Evolutionary conservation across 2,888 invertebrate species (phyloP), one percentile per base, ranked within the genome.

Genomic region (Lampropteryx suffumata): DNA sequence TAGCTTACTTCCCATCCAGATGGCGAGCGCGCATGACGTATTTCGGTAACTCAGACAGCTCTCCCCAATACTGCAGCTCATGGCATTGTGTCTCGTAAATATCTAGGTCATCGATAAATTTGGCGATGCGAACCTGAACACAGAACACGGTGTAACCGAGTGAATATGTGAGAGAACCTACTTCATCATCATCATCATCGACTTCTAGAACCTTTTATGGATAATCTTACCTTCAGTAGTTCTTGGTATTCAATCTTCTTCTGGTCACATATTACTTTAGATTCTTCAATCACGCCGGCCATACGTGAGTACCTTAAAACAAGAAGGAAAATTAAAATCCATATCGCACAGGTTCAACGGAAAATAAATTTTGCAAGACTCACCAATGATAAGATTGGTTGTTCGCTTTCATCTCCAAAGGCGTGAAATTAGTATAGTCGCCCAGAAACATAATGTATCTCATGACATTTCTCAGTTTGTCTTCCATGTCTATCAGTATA

Each of bases 171-270:
- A 17, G 17, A 3, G 17, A n/a, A n/a, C n/a, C n/a, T n/a, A n/a
- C n/a, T n/a, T n/a, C n/a, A n/a, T n/a, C n/a, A n/a, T n/a, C n/a
- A n/a, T n/a, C n/a, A n/a, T n/a, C n/a, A n/a, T n/a, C n/a, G n/a
- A n/a, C n/a, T n/a, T n/a, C n/a, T n/a, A n/a, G n/a, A n/a, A n/a
- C n/a, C n/a, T n/a, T n/a, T n/a, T n/a, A n/a, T 37, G 10, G 24
- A 32, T 24, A 0, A 14, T 3, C 0, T 35, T 69, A 84, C 93
- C 79, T 94, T 94, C 3, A 98, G 91, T 3, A 93, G 84, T 35
- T 95, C 95, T 83, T 98, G 96, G 78, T 96, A 98, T 72, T 98
- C 98, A 3, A 93, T 88, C 29, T 94, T 94, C 91, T 98, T 98
- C 53, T 94, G 93, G 8, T 94, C 94, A 26, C 97, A 92, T 56